Percentiles rank a stretch among this genome's conserved stretches.
These are phyloP conservation scores for Leptonema lineaticorne DNA, from an alignment of 1,140 invertebrate species.

Conservation along the genomic window DNA sequence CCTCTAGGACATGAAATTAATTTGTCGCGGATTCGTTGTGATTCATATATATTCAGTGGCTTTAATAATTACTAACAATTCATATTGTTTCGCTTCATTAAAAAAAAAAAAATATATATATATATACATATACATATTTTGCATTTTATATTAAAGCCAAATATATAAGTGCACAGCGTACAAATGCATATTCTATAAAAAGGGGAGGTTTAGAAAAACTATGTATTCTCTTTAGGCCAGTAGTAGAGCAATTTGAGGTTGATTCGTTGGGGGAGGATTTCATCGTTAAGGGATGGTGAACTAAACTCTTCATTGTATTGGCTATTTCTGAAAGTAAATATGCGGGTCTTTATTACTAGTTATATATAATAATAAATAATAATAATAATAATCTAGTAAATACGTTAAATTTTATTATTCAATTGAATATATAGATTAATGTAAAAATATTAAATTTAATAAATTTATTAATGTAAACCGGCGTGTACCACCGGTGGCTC, in stretches of 20 bases:
- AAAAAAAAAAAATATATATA: too few relatives aligned
- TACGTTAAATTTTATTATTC: too few relatives aligned
- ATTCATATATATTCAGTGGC: neutral
- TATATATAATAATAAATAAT: too few relatives aligned
- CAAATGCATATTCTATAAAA: neutral
- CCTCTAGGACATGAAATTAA: slow-evolving; percentile 25
- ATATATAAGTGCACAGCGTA: too few relatives aligned
- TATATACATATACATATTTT: too few relatives aligned
- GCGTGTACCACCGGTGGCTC: too few relatives aligned
- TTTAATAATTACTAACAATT: neutral
- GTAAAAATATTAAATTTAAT: too few relatives aligned
- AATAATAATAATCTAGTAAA: too few relatives aligned
- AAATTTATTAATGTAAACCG: too few relatives aligned
- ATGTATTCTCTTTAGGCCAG: slow-evolving; percentile 3
- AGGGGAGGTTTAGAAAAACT: slow-evolving; percentile 8
- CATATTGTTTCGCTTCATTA: too few relatives aligned
- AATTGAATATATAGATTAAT: too few relatives aligned
- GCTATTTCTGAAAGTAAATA: slow-evolving; percentile 26
- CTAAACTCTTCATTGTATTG: slow-evolving; percentile 17
- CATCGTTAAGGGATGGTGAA: neutral
- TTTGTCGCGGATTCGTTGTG: slow-evolving; percentile 15
- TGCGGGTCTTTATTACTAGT: slow-evolving; percentile 10
- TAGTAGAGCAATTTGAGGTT: slow-evolving; percentile 29
- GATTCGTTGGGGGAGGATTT: slow-evolving; percentile 15
- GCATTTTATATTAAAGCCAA: too few relatives aligned